Evolutionary conservation across 2,888 invertebrate genomes (phyloP), one percentile per base, ranked within the genome.

Genomic region (Allygus modestus): DNA sequence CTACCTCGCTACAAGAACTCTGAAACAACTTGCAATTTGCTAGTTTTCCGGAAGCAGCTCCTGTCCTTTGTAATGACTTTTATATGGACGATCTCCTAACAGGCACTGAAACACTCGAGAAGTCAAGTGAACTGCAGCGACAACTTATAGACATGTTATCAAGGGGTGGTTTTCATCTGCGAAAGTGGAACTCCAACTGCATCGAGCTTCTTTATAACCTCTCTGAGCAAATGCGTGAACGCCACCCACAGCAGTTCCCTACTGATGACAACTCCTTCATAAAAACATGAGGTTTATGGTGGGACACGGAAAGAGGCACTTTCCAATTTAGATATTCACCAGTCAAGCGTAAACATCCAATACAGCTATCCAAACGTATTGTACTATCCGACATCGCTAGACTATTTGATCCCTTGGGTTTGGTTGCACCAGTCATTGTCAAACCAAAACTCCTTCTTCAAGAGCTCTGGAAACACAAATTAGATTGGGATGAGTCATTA

Each of bases 51-150:
- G 58, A 23, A 58, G 85, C 86, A 20, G 73, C 87, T 0, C 1
- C 41, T 28, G 83, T 84, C 17, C 17, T 86, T 11, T 12, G 17
- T 15, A 31, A 61, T 0, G 85, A 87, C 33, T 86, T 87, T 20
- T 88, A 88, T 41, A 86, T 88, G 4, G 87, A 89, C 73, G 88
- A 88, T 77, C 37, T 86, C 0, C 46, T 87, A n/a, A 73, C 86
- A 1, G 86, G 87, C 17, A 81, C 77, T 1, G 2, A 23, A 9
- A 83, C 85, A 11, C n/a, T 73, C 0, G 79, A 84, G 0, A 61
- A 87, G 37, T 86, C 86, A 1, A 51, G 71, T 9, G 11, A 82
- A 28, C 15, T 85, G 7, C 77, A 85, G 65, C 2, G 43, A 12
- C 75, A 87, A 61, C 71, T 87, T 0, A 71, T 43, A 17, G 31